Evolutionary conservation across 2,797 vertebrate species (phyloP).

Genomic region (Orientallactaga sibirica): DNA sequence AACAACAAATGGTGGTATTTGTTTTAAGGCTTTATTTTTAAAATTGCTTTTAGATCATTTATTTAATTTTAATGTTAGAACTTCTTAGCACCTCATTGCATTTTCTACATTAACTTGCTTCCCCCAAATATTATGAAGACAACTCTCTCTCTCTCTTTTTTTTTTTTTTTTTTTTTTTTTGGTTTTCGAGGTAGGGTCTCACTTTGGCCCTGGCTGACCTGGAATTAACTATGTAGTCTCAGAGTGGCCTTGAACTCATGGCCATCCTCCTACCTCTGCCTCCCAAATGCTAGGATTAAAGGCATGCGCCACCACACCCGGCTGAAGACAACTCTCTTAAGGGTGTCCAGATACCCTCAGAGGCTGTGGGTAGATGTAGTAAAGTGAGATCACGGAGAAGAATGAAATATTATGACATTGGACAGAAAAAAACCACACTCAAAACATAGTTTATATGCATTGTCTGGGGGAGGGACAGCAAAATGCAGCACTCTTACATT

Average conservation of each 20-base stretch:
- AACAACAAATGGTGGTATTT: neutral
- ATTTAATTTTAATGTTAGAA: neutral
- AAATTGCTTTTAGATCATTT: neutral
- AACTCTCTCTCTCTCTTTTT: neutral
- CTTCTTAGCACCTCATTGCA: neutral
- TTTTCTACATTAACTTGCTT: neutral
- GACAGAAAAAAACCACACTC: neutral
- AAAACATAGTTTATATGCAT: neutral
- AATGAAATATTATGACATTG: neutral
- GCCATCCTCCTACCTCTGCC: too few species aligned
- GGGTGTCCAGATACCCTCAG: neutral
- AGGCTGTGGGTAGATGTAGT: neutral
- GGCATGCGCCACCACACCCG: too few species aligned
- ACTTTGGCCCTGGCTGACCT: too few species aligned
- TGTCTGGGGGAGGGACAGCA: neutral
- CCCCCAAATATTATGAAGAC: neutral
- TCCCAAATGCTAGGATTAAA: too few species aligned
- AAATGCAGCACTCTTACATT: too few species aligned
- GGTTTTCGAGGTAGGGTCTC: too few species aligned
- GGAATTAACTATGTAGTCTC: too few species aligned
- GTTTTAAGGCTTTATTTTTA: neutral
- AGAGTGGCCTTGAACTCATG: too few species aligned
- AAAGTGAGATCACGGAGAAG: neutral
- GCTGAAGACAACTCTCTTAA: neutral
- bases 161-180: too few species aligned